These are phyloP conservation scores for Smittia aterrima DNA, from an alignment of 2,888 invertebrate species.

Conservation along the genomic window DNA sequence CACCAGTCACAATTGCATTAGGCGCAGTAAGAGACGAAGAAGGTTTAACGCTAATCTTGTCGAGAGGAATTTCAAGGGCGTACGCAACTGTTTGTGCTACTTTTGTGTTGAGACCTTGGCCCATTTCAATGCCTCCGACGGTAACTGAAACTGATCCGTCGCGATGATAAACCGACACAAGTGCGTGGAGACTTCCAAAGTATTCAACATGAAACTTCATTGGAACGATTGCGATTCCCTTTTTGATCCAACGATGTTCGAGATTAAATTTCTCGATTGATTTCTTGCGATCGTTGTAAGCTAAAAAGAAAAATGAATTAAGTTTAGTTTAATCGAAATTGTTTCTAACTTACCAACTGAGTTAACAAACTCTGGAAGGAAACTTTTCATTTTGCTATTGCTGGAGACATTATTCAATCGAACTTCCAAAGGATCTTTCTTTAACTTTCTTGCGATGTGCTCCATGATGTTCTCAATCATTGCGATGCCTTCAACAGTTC, in stretches of 20 bases:
- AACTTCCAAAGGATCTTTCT: conserved; percentile 62
- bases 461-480: conserved; percentile 67
- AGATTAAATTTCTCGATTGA: conserved; percentile 62
- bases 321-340: background rate
- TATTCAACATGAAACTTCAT: conserved; percentile 65
- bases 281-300: conserved; percentile 58
- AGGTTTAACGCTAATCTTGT: conserved; percentile 64
- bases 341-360: conserved; percentile 23
- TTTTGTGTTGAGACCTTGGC: conserved; percentile 78
- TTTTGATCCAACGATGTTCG: conserved; percentile 77
- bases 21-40: conserved; percentile 65
- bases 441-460: conserved; percentile 59
- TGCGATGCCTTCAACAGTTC: conserved; percentile 60
- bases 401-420: conserved; percentile 57
- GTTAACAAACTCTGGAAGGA: conserved; percentile 42
- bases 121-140: conserved; percentile 73
- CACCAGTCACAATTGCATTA: conserved; percentile 67
- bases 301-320: too few species aligned
- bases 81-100: conserved; percentile 73
- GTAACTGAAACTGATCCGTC: conserved; percentile 70
- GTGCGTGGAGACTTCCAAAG: conserved; percentile 58
- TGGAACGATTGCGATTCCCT: conserved; percentile 65
- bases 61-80: conserved; percentile 66
- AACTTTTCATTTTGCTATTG: conserved; percentile 41
- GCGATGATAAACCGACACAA: conserved; percentile 66